Conservation (phyloP, 2,797 vertebrate genomes). For the Arvicola amphibius region DNA sequence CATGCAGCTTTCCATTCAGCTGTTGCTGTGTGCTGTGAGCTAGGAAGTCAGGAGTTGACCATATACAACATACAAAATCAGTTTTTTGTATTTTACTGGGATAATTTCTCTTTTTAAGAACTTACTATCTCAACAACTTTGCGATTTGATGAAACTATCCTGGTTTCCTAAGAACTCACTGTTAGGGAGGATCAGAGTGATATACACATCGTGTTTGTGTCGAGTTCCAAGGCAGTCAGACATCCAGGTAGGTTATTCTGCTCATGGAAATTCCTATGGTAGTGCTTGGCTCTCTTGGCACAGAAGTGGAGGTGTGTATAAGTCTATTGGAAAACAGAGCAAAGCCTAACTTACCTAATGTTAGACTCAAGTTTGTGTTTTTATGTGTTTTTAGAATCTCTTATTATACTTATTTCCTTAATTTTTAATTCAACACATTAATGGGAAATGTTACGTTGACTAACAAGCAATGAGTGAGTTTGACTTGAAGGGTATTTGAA, state of each 20-base stretch:
- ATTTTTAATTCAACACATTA: not conserved
- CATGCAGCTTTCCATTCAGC: constrained; percentile 34
- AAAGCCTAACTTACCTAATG: not conserved
- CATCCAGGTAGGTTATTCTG: not conserved
- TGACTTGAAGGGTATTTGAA: not conserved
- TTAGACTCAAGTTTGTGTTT: not conserved
- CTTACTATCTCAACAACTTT: constrained; percentile 38
- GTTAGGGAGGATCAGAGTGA: not conserved
- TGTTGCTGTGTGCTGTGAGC: not conserved
- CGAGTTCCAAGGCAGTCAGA: constrained; percentile 11
- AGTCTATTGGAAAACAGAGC: not conserved
- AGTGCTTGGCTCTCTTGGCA: constrained; percentile 34
- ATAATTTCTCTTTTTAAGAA: constrained; percentile 53
- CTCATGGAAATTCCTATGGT: not conserved
- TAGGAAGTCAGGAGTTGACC: not conserved
- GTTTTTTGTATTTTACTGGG: constrained; percentile 52
- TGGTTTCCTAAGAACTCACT: not conserved
- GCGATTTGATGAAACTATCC: not conserved
- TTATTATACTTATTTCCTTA: not conserved
- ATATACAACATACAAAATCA: too few species aligned
- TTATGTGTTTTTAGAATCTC: constrained; percentile 17
- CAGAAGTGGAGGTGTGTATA: not conserved
- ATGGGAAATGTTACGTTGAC: constrained; percentile 20
- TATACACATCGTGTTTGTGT: not conserved
- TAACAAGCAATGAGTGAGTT: not conserved